Percentiles rank a stretch among this genome's conserved stretches.
phyloP scores from a whole-genome alignment of 2,113 vertebrate species.

The Thinocorus orbignyianus region DNA sequence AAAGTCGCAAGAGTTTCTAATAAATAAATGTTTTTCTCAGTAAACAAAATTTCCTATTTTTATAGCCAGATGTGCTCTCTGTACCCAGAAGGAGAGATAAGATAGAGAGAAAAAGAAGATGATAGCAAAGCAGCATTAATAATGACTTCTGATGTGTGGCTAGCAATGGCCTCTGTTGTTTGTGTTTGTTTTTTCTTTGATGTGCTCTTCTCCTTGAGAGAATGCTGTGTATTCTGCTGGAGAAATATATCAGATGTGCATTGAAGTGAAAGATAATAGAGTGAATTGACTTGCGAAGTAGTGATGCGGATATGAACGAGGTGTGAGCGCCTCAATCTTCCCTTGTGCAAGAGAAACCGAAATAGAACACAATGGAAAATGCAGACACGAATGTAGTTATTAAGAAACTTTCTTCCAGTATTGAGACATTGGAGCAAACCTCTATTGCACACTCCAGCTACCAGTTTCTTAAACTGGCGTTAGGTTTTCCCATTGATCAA shows the following conservation, averaged over 20 bases:
- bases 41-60: not conserved
- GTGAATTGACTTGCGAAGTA: constrained; percentile 20
- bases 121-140: not conserved
- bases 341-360: not conserved
- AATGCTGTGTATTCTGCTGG: not conserved
- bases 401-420: not conserved
- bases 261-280: constrained; percentile 53
- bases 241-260: constrained; percentile 6
- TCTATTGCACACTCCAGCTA: not conserved
- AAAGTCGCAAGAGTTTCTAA: not conserved
- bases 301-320: not conserved
- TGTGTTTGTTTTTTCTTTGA: not conserved
- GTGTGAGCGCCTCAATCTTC: not conserved
- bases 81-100: not conserved
- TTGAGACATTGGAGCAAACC: not conserved
- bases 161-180: not conserved
- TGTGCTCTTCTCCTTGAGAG: not conserved
- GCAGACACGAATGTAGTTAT: not conserved
- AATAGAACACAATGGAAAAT: not conserved
- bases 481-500: not conserved
- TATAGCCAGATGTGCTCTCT: not conserved
- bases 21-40: not conserved
- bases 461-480: not conserved
- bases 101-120: not conserved
- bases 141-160: not conserved